Base-by-base conservation (phyloP, 2,113 vertebrate genomes). In the Amblyornis subalaris region DNA sequence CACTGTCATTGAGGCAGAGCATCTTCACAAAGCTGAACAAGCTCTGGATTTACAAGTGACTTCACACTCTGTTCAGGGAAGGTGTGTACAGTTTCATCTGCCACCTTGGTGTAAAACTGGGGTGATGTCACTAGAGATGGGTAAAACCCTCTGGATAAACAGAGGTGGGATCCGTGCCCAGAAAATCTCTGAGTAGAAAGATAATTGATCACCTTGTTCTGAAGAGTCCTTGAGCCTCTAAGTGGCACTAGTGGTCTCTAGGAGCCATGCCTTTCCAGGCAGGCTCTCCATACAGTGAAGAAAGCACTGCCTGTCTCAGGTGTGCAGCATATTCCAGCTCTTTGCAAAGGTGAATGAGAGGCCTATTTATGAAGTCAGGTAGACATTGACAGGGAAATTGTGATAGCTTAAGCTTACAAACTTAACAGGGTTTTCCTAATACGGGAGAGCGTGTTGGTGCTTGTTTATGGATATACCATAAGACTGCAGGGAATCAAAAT, bases 221-320 rank as follows among this genome's bases (percentile, higher is more conserved):
- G 73, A 65, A 53, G 65, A 35, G 28, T 36, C 42, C n/a, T 86
- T 72, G 40, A 92, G 16, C 10, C 19, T 66, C 12, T 31, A 26
- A 85, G 44, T 45, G 62, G 42, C 45, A 21, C 35, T 6, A 58
- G 44, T 26, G 38, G 2, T n/a, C 25, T 50, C n/a, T 13, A 18
- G 72, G 36, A 90, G 33, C 18, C 1, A 1, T 25, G 23, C 36
- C 10, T 35, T 70, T 77, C 33, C 51, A 54, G 53, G 18, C 12
- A 42, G 48, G 18, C 14, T 79, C 47, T 75, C 50, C 1, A 0
- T 6, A 25, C 0, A 0, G 26, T 0, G 0, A 61, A 44, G 24
- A 33, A 74, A 61, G 10, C 18, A 2, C 22, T 54, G 40, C 26
- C 20, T 38, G 25, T 26, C 28, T 38, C 36, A 38, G 11, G n/a